Conservation (phyloP, 2,113 vertebrate species). For the Bambusicola thoracicus region DNA sequence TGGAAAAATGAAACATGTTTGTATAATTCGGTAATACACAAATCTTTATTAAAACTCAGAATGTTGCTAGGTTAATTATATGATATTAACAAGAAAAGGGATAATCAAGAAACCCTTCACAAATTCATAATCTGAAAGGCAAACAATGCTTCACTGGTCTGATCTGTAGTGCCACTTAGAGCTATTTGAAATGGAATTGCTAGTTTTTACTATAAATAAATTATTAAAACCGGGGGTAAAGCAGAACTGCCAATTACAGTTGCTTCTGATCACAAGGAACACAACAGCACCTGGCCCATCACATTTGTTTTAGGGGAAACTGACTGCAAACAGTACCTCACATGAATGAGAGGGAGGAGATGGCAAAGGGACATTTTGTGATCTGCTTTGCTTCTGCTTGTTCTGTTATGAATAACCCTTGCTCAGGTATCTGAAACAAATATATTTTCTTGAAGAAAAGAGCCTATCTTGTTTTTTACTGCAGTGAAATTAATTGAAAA, state of each 20-base stretch:
- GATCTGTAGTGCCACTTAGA: conserved; percentile 35
- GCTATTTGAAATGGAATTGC: conserved; percentile 38
- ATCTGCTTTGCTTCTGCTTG: background rate
- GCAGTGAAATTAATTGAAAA: background rate
- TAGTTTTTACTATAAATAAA: conserved; percentile 27
- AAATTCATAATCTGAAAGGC: conserved; percentile 49
- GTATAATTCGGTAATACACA: conserved; percentile 54
- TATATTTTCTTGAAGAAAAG: background rate
- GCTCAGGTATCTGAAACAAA: background rate
- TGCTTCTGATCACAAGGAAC: conserved; percentile 15
- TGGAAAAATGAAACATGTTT: conserved; percentile 55
- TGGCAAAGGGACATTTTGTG: background rate
- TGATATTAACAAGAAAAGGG: conserved; percentile 17
- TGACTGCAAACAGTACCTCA: background rate
- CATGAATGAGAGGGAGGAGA: background rate
- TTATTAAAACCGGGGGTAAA: background rate
- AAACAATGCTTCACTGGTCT: conserved; percentile 23
- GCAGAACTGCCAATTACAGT: background rate
- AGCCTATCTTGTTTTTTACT: background rate
- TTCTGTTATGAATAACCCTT: background rate
- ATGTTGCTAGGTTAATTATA: conserved; percentile 59
- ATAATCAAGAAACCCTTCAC: conserved; percentile 59
- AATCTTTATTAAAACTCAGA: conserved; percentile 65
- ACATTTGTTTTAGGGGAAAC: background rate
- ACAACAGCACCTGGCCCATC: background rate